Evolutionary conservation across 2,113 vertebrate genomes (phyloP).

Genomic region (Desmodus rotundus): DNA sequence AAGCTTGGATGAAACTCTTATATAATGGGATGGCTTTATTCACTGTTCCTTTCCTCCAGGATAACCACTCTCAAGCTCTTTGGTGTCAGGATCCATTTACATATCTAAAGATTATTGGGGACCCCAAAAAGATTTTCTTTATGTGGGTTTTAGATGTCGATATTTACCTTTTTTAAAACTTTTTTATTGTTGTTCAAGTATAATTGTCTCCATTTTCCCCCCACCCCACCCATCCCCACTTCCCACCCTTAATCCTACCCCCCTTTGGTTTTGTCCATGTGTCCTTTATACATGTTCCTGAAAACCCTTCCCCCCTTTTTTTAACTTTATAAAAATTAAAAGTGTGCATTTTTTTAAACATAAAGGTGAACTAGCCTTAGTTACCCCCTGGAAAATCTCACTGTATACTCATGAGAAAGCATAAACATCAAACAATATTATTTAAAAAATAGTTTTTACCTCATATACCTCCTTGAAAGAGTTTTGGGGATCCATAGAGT

Average conservation of each 20-base stretch:
- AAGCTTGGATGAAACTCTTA: constrained; percentile 22
- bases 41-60: constrained; percentile 5
- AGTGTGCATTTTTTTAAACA: neutral
- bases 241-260: too few relatives aligned
- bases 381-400: neutral
- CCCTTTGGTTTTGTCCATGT: too few relatives aligned
- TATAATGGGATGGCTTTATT: neutral
- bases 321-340: constrained; percentile 33
- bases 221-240: too few relatives aligned
- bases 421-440: neutral
- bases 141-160: neutral
- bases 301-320: neutral
- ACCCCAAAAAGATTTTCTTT: neutral
- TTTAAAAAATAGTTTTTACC: constrained; percentile 7
- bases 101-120: neutral
- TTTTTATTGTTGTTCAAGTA: too few relatives aligned
- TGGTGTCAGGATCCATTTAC: neutral
- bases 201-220: too few relatives aligned
- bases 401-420: neutral
- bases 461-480: neutral
- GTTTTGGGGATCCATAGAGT: neutral
- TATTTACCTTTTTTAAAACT: constrained; percentile 14
- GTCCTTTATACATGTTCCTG: too few relatives aligned
- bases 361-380: neutral
- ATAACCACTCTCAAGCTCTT: constrained; percentile 19